A percentile compares a stretch with the other conserved stretches of the same genome.
phyloP scores from a whole-genome alignment of 2,888 invertebrate genomes.

The Rhodophaea formosa region DNA sequence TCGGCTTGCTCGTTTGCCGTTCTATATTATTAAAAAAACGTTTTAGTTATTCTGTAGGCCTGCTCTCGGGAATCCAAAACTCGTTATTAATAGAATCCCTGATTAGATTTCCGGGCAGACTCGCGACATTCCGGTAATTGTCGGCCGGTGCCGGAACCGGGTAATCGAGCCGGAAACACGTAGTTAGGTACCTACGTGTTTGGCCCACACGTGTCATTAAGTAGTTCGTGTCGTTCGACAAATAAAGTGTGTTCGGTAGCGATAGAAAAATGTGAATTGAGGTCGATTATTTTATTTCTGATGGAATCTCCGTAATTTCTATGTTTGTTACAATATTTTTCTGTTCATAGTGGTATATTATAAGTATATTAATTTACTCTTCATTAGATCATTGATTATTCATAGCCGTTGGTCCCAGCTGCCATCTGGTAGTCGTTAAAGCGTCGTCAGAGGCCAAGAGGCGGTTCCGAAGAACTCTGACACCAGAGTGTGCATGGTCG shows the following conservation, averaged over 20 bases:
- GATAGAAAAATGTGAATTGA: neutral
- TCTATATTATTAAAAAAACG: no score
- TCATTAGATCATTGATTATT: no score
- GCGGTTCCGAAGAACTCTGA: no score
- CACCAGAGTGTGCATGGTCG: no score
- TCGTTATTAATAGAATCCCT: slow-evolving; percentile 13
- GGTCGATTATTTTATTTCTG: neutral
- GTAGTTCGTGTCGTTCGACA: neutral
- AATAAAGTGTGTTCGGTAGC: neutral
- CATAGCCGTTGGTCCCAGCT: no score
- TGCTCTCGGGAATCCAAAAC: neutral
- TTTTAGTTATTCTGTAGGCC: neutral
- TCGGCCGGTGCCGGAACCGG: slow-evolving; percentile 10
- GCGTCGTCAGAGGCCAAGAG: no score
- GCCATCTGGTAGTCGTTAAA: no score
- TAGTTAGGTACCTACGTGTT: neutral
- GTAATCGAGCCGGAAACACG: slow-evolving; percentile 8
- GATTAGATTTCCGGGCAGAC: slow-evolving; percentile 12
- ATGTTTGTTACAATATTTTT: no score
- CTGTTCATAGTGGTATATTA: no score
- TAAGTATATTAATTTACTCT: no score
- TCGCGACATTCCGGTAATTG: slow-evolving; percentile 14
- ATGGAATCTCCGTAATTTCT: no score
- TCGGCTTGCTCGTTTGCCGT: no score
- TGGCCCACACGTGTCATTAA: neutral